A percentile compares a stretch with the other conserved stretches of the same genome.
phyloP scores from a whole-genome alignment of 2,113 vertebrate genomes.

The Gorsachius goisagi region DNA sequence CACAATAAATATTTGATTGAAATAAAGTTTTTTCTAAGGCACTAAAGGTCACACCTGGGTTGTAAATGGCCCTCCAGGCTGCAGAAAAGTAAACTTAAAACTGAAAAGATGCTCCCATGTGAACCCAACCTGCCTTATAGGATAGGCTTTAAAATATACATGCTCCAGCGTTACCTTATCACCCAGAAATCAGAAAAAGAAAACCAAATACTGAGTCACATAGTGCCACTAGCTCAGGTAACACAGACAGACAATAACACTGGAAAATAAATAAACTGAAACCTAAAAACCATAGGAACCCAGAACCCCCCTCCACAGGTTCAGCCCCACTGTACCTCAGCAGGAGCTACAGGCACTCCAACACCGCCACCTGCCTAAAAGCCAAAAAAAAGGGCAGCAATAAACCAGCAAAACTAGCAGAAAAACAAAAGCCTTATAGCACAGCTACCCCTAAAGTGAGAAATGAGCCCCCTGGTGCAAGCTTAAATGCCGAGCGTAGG shows the following conservation, averaged over 20 bases:
- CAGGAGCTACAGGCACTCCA: fast-evolving
- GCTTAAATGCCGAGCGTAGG: background rate
- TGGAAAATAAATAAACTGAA: fast-evolving
- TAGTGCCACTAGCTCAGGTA: fast-evolving
- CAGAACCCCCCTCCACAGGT: fast-evolving
- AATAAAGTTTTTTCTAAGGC: background rate
- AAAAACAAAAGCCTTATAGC: fast-evolving
- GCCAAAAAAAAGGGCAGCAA: fast-evolving
- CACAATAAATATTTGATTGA: background rate
- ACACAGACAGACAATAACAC: fast-evolving
- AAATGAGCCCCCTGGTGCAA: fast-evolving
- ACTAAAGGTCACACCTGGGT: background rate
- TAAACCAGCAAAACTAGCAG: fast-evolving
- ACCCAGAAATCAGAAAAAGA: fast-evolving
- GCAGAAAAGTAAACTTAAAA: background rate
- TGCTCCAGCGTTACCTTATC: fast-evolving
- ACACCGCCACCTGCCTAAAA: fast-evolving
- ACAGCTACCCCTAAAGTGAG: fast-evolving
- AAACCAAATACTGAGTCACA: too few species aligned
- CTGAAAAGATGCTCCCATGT: background rate
- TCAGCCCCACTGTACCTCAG: fast-evolving
- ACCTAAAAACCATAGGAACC: fast-evolving
- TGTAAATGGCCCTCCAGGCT: background rate
- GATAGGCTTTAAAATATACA: fast-evolving
- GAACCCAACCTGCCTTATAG: background rate